Evolutionary conservation across 2,888 invertebrate species (phyloP).

Genomic region (Pardosa pseudoannulata): DNA sequence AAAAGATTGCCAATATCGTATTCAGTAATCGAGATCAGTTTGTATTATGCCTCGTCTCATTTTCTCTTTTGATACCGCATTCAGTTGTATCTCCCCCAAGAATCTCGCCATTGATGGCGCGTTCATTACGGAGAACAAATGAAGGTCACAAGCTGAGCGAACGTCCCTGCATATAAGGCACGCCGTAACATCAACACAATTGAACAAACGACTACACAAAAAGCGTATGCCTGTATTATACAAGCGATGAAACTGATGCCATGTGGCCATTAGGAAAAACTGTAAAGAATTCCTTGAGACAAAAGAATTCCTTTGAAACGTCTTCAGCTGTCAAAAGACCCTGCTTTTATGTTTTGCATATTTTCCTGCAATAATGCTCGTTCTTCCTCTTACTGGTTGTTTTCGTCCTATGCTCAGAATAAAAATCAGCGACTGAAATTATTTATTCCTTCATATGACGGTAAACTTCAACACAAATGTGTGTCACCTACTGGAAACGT

Average conservation of each 20-base stretch:
- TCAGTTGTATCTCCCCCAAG: neutral
- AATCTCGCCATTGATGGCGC: slow-evolving; percentile 14
- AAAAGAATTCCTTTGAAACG: neutral
- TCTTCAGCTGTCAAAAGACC: neutral
- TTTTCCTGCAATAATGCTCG: neutral
- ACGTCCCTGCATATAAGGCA: slow-evolving; percentile 2
- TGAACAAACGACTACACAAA: neutral
- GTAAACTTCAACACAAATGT: no score
- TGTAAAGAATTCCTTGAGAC: neutral
- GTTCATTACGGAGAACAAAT: slow-evolving; percentile 30
- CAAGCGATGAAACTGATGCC: slow-evolving; percentile 1
- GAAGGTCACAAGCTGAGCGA: slow-evolving; percentile 30
- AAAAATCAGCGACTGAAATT: no score
- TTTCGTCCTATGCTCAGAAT: no score
- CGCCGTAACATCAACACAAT: neutral
- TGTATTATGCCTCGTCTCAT: neutral
- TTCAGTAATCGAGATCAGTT: neutral
- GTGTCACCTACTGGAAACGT: no score
- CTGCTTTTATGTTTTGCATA: neutral
- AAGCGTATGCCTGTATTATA: neutral
- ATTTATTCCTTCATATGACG: no score
- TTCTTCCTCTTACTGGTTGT: neutral
- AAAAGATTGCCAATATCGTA: neutral
- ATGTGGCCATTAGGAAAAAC: neutral
- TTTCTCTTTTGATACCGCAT: neutral